Evolutionary conservation across 2,797 vertebrate species (phyloP), one percentile per base, ranked within the genome.

Genomic region (Syncerus caffer): DNA sequence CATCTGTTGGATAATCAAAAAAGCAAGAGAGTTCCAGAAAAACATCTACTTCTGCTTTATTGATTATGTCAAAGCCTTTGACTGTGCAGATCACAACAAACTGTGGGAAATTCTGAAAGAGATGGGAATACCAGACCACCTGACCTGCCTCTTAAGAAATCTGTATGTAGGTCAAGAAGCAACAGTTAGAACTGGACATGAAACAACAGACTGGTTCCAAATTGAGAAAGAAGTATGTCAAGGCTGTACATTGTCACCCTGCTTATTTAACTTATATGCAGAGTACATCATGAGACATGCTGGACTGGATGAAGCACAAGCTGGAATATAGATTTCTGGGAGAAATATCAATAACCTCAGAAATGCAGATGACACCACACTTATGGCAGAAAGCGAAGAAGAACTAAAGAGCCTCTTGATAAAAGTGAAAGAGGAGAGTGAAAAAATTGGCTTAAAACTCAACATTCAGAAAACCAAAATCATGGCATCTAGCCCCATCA

Each of bases 251-350:
- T 34, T 67, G n/a, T 67, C n/a, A 67, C 64, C 17, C 9, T 67
- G 64, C 64, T 67, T 67, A 34, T 67, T 67, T 67, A 34, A 67
- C 17, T 67, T 34, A 34, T 6, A 67, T 19, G 17, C n/a, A 67
- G 62, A 34, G 62, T 34, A 34, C 16, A 34, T 67, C 64, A 67
- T 19, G 64, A 34, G 64, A 67, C 4, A 34, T 0, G 17, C 8
- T 2, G 8, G 64, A 1, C 16, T 67, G 17, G n/a, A 67, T 21
- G 64, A 67, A 19, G 17, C 64, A 34, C 4, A 34, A 34, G n/a
- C n/a, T 67, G 17, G 17, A 34, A 67, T 67, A 1, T 21, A 67
- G 62, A 34, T 19, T 67, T 16, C 62, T 0, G 0, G 16, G 31
- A 67, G 16, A 34, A 67, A 34, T 34, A 11, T 34, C 31, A 67